Conservation (phyloP, 2,888 invertebrate species). For the Aleiodes alternator region DNA sequence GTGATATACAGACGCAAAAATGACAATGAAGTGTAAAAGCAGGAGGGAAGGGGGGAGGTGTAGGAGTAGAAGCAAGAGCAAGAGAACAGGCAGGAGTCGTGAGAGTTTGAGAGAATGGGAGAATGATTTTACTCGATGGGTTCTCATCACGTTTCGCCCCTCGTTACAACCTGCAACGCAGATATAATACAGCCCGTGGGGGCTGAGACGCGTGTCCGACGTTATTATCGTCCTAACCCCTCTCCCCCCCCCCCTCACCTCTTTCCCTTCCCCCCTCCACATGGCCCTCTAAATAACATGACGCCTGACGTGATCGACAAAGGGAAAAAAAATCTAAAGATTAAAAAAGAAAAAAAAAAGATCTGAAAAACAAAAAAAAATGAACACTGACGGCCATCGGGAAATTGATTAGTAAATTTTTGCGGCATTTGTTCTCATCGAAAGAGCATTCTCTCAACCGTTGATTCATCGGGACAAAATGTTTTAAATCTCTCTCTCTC, state of each 20-base stretch:
- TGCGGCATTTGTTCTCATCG: no score
- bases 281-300: slow-evolving; percentile 18
- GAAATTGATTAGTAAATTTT: no score
- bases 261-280: not conserved
- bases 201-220: slow-evolving; percentile 39
- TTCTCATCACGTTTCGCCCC: slow-evolving; percentile 40
- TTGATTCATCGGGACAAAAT: no score
- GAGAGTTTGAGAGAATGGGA: not conserved
- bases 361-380: not conserved
- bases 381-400: not conserved
- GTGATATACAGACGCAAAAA: slow-evolving; percentile 32
- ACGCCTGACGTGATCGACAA: slow-evolving; percentile 21
- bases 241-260: not conserved
- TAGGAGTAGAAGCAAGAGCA: not conserved
- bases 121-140: slow-evolving; percentile 36
- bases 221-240: slow-evolving; percentile 33
- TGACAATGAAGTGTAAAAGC: slow-evolving; percentile 28
- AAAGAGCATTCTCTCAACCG: no score
- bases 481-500: not conserved
- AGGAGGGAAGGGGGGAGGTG: not conserved
- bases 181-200: slow-evolving; percentile 49
- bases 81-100: not conserved
- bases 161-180: slow-evolving; percentile 46
- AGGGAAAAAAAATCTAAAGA: slow-evolving; percentile 1
- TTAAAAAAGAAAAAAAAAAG: slow-evolving; percentile 10